Evolutionary conservation across 2,113 vertebrate species (phyloP).

Genomic region (Actinemys pallida): DNA sequence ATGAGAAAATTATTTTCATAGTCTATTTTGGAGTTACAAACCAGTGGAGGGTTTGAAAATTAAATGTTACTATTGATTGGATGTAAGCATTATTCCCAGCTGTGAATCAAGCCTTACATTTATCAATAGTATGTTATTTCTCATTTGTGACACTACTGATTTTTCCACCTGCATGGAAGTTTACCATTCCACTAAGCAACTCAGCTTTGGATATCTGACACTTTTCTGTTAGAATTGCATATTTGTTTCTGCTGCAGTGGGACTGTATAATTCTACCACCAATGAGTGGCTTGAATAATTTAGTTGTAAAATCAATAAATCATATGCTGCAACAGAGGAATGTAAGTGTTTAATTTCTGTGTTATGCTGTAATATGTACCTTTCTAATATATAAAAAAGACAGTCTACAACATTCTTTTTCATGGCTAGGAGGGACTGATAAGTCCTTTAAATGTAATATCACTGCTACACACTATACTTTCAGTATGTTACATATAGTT

Average conservation of each 20-base stretch:
- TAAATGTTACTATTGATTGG: constrained; percentile 36
- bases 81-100: constrained; percentile 35
- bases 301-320: constrained; percentile 56
- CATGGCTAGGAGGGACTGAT: neutral
- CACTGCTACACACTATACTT: neutral
- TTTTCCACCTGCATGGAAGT: constrained; percentile 14
- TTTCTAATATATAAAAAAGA: neutral
- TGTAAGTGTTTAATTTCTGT: constrained; percentile 2
- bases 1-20: neutral
- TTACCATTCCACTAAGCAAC: constrained; percentile 47
- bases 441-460: neutral
- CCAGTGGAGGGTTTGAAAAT: constrained; percentile 25
- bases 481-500: neutral
- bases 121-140: constrained; percentile 48
- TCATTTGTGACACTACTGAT: constrained; percentile 32
- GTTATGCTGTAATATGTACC: neutral
- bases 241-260: constrained; percentile 46
- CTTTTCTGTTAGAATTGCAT: constrained; percentile 37
- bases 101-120: neutral
- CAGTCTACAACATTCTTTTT: neutral
- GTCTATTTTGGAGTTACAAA: neutral
- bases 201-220: constrained; percentile 10
- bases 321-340: neutral
- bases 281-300: constrained; percentile 62
- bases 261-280: constrained; percentile 30